Percentiles rank a stretch among this genome's conserved stretches.
These are phyloP conservation scores for Whitmania pigra DNA, from an alignment of 1,140 invertebrate species.

Conservation along the genomic window DNA sequence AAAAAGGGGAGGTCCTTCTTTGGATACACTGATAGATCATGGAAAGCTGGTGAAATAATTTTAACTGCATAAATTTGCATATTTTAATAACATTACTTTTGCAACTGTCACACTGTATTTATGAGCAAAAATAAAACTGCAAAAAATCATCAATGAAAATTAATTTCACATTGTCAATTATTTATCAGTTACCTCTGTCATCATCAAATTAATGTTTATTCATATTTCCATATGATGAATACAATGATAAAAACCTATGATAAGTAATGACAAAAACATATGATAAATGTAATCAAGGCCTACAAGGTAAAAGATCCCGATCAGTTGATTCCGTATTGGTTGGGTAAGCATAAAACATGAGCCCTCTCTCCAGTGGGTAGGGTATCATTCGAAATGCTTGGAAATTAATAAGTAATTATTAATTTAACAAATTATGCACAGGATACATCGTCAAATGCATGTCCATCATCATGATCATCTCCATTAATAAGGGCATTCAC, in stretches of 20 bases:
- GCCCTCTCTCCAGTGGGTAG: constrained; percentile 79
- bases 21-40: constrained; percentile 88
- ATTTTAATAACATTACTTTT: too few relatives aligned
- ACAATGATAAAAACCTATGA: too few relatives aligned
- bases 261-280: too few relatives aligned
- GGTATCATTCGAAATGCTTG: constrained; percentile 77
- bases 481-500: neutral
- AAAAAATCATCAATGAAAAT: too few relatives aligned
- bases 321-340: constrained; percentile 88
- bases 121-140: too few relatives aligned
- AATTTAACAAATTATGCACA: too few relatives aligned
- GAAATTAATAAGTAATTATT: constrained; percentile 23
- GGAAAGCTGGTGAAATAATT: constrained; percentile 54
- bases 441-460: too few relatives aligned
- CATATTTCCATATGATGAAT: neutral
- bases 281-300: constrained; percentile 25
- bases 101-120: too few relatives aligned
- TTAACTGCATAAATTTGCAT: constrained; percentile 9
- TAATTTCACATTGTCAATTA: too few relatives aligned
- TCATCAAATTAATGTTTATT: too few relatives aligned
- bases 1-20: constrained; percentile 91
- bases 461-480: too few relatives aligned
- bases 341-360: constrained; percentile 88
- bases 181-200: too few relatives aligned
- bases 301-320: constrained; percentile 74